Conservation (phyloP, 1,140 invertebrate genomes). For the Tetramorium simillimum region DNA sequence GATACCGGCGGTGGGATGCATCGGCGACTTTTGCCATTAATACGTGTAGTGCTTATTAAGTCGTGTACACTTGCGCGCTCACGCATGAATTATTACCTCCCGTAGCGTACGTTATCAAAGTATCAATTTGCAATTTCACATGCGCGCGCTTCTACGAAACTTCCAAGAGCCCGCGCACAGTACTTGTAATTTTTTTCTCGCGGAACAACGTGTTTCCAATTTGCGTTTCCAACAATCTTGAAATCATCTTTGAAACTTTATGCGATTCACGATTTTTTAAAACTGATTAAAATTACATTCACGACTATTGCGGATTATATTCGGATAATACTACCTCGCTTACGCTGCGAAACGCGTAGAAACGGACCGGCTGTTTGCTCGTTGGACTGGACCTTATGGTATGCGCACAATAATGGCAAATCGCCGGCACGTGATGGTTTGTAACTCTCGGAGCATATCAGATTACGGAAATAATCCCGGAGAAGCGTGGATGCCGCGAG, state of each 20-base stretch:
- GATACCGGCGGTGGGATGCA: not conserved
- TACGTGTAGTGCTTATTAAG: constrained; percentile 36
- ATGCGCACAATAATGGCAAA: constrained; percentile 53
- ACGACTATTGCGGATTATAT: not conserved
- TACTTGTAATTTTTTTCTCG: not conserved
- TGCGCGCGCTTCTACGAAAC: not conserved
- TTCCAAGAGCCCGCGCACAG: not conserved
- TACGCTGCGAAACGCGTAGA: not conserved
- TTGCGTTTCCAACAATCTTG: not conserved
- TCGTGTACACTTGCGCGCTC: not conserved
- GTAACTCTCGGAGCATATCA: constrained; percentile 32
- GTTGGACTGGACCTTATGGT: not conserved
- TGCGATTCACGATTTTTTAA: not conserved
- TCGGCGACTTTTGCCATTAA: constrained; percentile 23
- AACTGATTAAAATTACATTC: constrained; percentile 9
- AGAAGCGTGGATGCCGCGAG: constrained; percentile 39
- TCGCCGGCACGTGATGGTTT: constrained; percentile 38
- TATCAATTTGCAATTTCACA: constrained; percentile 10
- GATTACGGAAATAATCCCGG: constrained; percentile 44
- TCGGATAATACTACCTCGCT: not conserved
- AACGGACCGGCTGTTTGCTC: not conserved
- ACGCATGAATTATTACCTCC: constrained; percentile 6
- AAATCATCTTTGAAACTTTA: not conserved
- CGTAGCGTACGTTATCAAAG: not conserved
- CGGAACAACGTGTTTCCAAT: not conserved